Conservation (phyloP, 1,140 invertebrate genomes). For the Bombus sylvicola region DNA sequence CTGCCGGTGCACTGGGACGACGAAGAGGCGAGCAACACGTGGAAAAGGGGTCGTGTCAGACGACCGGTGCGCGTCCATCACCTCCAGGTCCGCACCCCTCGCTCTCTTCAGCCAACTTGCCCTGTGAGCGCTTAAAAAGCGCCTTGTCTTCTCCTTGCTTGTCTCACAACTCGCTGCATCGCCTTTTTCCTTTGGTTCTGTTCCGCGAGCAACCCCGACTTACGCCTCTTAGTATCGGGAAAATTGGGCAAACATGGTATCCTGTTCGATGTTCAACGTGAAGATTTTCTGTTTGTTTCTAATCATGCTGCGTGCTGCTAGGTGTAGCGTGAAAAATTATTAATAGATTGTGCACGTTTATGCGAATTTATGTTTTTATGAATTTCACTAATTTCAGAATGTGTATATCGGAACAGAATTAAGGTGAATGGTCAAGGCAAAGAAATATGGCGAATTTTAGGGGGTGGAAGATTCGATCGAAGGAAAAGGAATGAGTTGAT, state of each 20-base stretch:
- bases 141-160: not conserved
- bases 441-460: not conserved
- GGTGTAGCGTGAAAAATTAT: too few species aligned
- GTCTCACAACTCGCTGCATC: not conserved
- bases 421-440: not conserved
- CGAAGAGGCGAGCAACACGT: slow-evolving; percentile 78
- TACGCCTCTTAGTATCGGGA: not conserved
- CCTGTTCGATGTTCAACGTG: not conserved
- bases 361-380: too few species aligned
- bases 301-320: too few species aligned
- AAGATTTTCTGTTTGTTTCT: too few species aligned
- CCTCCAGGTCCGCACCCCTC: not conserved
- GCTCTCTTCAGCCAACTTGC: not conserved
- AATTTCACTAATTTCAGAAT: too few species aligned
- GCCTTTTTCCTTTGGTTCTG: too few species aligned
- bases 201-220: not conserved
- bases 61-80: slow-evolving; percentile 27
- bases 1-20: slow-evolving; percentile 52
- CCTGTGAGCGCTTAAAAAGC: slow-evolving; percentile 9
- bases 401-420: too few species aligned
- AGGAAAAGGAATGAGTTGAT: not conserved
- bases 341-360: too few species aligned
- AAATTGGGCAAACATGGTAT: not conserved
- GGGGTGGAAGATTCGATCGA: not conserved
- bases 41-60: slow-evolving; percentile 67